These are phyloP conservation scores for Gonocerus acuteangulatus DNA, from an alignment of 2,888 invertebrate genomes.

Conservation along the genomic window DNA sequence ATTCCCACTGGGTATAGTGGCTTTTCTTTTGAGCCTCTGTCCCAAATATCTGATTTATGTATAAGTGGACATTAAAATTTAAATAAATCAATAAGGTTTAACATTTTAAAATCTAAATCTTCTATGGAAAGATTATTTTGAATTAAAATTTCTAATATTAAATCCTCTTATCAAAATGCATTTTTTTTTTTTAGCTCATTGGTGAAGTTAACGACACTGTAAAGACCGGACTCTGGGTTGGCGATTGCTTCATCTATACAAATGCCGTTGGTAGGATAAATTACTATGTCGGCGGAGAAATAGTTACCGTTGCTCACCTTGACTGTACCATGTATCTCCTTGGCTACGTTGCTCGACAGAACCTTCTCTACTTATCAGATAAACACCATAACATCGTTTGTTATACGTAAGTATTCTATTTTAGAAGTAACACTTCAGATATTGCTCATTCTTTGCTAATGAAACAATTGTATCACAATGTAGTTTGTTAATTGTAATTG, in stretches of 20 bases:
- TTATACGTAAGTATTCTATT: constrained; percentile 55
- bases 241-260: constrained; percentile 99
- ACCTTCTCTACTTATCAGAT: constrained; percentile 90
- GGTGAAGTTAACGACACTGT: constrained; percentile 86
- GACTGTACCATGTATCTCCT: constrained; percentile 95
- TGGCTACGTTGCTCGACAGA: constrained; percentile 93
- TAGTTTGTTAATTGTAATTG: no score
- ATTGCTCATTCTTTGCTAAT: not conserved
- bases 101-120: no score
- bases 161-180: no score
- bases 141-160: no score
- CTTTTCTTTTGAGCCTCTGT: no score
- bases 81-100: no score
- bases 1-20: no score
- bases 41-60: no score
- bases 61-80: no score
- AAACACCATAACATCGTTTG: constrained; percentile 95
- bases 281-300: constrained; percentile 98
- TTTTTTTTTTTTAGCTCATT: constrained; percentile 53
- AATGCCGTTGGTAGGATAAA: constrained; percentile 94
- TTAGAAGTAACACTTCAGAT: not conserved
- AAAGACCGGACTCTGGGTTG: constrained; percentile 93
- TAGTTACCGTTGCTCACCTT: constrained; percentile 94
- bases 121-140: no score
- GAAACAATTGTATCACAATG: no score